Evolutionary conservation across 1,140 invertebrate genomes (phyloP), one percentile per base, ranked within the genome.

Genomic region (Thereuonema tuberculata): DNA sequence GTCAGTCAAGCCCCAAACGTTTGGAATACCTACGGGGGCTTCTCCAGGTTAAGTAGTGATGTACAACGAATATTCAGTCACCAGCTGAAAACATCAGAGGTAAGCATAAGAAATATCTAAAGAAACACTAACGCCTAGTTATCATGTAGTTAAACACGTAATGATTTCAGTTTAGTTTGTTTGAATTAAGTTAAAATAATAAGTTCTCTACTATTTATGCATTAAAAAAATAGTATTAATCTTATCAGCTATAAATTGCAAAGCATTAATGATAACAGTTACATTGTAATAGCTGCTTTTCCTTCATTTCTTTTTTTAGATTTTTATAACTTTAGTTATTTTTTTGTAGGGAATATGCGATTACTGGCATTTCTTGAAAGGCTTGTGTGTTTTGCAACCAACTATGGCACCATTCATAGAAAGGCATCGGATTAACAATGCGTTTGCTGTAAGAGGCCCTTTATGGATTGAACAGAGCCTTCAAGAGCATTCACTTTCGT

Each of bases 21-120:
- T 14, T 84, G 82, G 82, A 78, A 78, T 64, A 77, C 82, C 50
- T 84, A 83, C 69, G 82, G 82, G 28, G 82, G 82, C 3, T 67
- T 84, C 20, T 78, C 78, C 64, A 69, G 82, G 50, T 67, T 84
- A 12, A 77, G 81, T 64, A 74, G 68, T 65, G 72, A 76, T 55
- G 72, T 84, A 49, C 80, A 82, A 61, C 76, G 73, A 56, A 82
- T 84, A 63, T 78, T 84, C 58, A 78, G 76, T 62, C 81, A 84
- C 69, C 78, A 80, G 23, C 79, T 77, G 31, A 77, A 75, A 62
- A 71, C 72, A 63, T 70, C 73, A 58, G 71, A 75, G 68, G 81
- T 83, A 70, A 74, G 75, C 69, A 47, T n/a, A n/a, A n/a, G n/a
- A n/a, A n/a, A n/a, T n/a, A n/a, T n/a, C n/a, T n/a, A n/a, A n/a